Base-by-base conservation (phyloP, 2,113 vertebrate species). In the Mionectes macconnelli region DNA sequence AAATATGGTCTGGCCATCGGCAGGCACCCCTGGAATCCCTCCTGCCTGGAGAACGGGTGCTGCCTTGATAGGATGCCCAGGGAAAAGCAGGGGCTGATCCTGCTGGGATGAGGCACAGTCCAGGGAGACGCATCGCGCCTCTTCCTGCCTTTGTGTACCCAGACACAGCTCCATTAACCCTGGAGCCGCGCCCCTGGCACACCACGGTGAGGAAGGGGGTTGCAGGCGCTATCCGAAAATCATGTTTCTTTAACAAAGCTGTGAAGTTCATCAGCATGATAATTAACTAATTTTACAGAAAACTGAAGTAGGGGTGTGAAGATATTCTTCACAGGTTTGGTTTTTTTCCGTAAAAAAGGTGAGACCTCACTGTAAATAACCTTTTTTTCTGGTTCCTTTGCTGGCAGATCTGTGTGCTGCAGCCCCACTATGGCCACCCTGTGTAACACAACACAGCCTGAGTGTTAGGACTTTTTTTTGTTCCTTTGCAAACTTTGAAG, bases 311-410 rank as follows among this genome's bases (percentile, higher is more conserved):
- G 69, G 79, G 72, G 76, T 90, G 90, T 73, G 83, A 96, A 94
- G 70, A 57, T 28, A 21, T 5, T 86, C 79, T 80, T 73, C 44
- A 27, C 85, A 11, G 14, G 8, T 52, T 8, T 33, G 7, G 10
- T 44, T 45, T n/a, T 20, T 20, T 62, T 24, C 28, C 9, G 1
- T 4, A 44, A 28, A 17, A 25, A 39, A 70, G 78, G 52, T 87
- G 93, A 84, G 21, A 79, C 45, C 53, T 15, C 40, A 35, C 45
- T 85, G 69, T 97, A 97, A 98, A 97, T 94, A 96, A 95, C 50
- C 63, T 28, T 30, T 93, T 24, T 95, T 90, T 70, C 80, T 77
- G 47, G 35, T 53, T 91, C 67, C 83, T 31, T 7, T 23, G 87
- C 47, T 13, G 63, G 68, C 53, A 92, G 82, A 82, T n/a, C 44